A percentile compares a stretch with the other conserved stretches of the same genome.
Conservation (phyloP, 37 sponge, comb jelly and placozoan species). For the Aphrocallistes beatrix region DNA sequence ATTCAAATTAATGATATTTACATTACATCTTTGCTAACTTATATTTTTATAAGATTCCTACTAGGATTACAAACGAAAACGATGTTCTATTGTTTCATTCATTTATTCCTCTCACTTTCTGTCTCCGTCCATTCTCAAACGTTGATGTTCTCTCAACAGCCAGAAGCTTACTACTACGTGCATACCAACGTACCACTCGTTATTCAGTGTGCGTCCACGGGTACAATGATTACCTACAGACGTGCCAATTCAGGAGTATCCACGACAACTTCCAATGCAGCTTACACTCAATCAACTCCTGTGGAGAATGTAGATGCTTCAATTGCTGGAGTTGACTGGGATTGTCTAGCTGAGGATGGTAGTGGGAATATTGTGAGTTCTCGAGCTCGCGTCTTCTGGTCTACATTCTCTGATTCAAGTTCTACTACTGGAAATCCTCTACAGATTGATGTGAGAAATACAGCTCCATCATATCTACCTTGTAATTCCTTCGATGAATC, state of each 20-base stretch:
- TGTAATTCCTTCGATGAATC: not conserved
- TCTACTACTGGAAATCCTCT: not conserved
- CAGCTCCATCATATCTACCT: not conserved
- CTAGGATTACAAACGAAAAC: too few species aligned
- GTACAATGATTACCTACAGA: not conserved
- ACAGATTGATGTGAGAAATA: not conserved
- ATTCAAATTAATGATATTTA: too few species aligned
- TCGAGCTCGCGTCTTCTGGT: not conserved
- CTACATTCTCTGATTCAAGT: not conserved
- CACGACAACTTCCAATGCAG: not conserved
- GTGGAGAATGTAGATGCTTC: not conserved
- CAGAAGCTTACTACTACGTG: not conserved
- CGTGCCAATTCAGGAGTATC: not conserved
- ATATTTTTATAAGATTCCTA: too few species aligned
- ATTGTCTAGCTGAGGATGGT: not conserved
- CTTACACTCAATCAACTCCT: not conserved
- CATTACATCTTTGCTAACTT: too few species aligned
- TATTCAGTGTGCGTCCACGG: not conserved
- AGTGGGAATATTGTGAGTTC: not conserved
- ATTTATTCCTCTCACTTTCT: too few species aligned
- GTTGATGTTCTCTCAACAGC: not conserved
- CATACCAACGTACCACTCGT: not conserved
- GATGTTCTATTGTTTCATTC: too few species aligned
- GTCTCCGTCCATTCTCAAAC: not conserved
- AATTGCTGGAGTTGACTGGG: not conserved